Conservation (phyloP, 2,113 vertebrate genomes). For the Platysteira castanea region DNA sequence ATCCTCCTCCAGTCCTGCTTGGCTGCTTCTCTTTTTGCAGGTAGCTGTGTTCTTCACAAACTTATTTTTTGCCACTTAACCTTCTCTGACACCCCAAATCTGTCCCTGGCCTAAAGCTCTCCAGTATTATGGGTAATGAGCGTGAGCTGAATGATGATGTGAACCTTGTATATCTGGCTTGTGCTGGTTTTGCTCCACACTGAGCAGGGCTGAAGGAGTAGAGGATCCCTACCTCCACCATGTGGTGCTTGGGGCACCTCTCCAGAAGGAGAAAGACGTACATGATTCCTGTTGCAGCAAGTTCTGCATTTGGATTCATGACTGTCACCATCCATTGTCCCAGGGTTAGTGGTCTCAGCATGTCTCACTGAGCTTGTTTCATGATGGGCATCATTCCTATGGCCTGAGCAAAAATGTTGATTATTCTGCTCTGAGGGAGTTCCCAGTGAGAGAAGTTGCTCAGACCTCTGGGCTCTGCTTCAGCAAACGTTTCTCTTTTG, state of each 20-base stretch:
- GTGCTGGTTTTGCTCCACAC: neutral
- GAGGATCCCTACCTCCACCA: neutral
- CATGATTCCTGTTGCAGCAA: neutral
- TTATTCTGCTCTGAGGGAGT: neutral
- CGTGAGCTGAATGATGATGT: fast-evolving
- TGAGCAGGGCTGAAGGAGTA: neutral
- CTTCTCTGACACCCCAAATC: neutral
- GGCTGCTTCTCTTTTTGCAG: neutral
- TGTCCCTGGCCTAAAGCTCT: neutral
- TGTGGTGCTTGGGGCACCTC: neutral
- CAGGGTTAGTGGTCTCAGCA: neutral
- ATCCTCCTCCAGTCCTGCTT: neutral
- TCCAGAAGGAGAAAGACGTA: neutral
- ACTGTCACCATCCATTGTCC: neutral
- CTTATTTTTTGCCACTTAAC: neutral
- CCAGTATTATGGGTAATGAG: neutral
- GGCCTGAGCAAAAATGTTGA: neutral
- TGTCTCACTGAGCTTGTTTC: neutral
- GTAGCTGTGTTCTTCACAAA: neutral
- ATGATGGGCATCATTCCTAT: neutral
- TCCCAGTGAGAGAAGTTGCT: neutral
- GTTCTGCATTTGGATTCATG: neutral
- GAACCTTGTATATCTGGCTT: neutral
- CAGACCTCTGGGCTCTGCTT: neutral
- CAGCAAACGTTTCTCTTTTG: neutral